Conservation (phyloP, 2,113 vertebrate species). For the Antidorcas marsupialis region DNA sequence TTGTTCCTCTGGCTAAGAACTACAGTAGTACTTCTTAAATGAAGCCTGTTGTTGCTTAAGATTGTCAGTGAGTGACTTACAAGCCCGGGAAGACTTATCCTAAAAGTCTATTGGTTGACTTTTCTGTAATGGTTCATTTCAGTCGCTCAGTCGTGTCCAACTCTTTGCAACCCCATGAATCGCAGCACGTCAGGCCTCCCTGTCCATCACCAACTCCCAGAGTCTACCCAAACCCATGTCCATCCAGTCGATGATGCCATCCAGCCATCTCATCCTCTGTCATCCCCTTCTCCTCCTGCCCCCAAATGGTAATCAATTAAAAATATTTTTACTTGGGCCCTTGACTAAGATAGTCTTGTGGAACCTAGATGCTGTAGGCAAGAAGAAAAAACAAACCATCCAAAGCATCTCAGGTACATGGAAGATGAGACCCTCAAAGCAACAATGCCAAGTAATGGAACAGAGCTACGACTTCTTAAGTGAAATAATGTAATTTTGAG, state of each 20-base stretch:
- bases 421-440: neutral
- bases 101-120: neutral
- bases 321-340: neutral
- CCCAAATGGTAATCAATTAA: neutral
- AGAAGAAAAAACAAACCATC: neutral
- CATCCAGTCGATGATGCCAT: too few relatives aligned
- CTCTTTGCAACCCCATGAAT: too few relatives aligned
- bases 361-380: neutral
- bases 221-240: too few relatives aligned
- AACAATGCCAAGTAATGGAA: neutral
- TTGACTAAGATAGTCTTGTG: neutral
- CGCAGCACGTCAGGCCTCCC: too few relatives aligned
- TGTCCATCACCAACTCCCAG: too few relatives aligned
- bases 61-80: neutral
- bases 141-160: rapidly evolving
- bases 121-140: neutral
- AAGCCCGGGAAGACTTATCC: neutral
- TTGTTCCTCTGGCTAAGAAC: neutral
- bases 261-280: too few relatives aligned
- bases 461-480: neutral
- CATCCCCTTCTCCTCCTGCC: too few relatives aligned
- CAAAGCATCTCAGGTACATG: neutral
- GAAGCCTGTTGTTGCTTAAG: neutral
- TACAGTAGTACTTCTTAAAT: neutral
- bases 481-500: neutral